Evolutionary conservation across 2,888 invertebrate species (phyloP), one percentile per base, ranked within the genome.

Genomic region (Magallana nippona): DNA sequence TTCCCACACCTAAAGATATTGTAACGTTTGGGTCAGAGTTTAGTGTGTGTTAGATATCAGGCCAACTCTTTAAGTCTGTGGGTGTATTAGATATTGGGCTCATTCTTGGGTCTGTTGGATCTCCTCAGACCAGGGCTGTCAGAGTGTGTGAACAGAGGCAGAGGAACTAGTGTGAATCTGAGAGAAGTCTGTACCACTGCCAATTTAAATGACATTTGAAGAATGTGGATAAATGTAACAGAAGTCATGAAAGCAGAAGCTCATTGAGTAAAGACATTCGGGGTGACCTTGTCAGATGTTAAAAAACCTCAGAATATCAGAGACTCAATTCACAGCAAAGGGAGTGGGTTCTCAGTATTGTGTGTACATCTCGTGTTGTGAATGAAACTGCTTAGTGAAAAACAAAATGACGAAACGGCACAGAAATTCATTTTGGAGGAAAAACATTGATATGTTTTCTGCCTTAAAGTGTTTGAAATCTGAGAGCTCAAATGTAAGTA

Each of bases 151-250:
- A 71, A 32, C 22, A 32, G 32, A 22, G 13, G 71, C 71, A 71
- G 32, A 22, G 22, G 27, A 71, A 32, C 11, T 27, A 15, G 44
- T 32, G 71, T 71, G 71, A 71, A 71, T 71, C 15, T 22, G 71
- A 71, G 71, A 71, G 27, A 71, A 22, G 71, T 71, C 32, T 71
- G 71, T 71, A 27, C 71, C 15, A 15, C 71, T 71, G 71, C 71
- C 71, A 71, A 71, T 32, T 71, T 71, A 22, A 71, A 22, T 32
- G 71, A 71, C 71, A 71, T 71, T 71, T 60, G 27, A 27, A 27
- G 71, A 71, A 71, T 71, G 71, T 71, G 13, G 71, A 71, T 71
- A 71, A 71, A 71, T 71, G 71, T 22, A 71, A 71, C 71, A 71
- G 71, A 27, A 71, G 71, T 15, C 71, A 71, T 22, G 32, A 17